These are phyloP conservation scores for Drosophila yakuba DNA, from an alignment of 1,140 invertebrate genomes.

Conservation along the genomic window DNA sequence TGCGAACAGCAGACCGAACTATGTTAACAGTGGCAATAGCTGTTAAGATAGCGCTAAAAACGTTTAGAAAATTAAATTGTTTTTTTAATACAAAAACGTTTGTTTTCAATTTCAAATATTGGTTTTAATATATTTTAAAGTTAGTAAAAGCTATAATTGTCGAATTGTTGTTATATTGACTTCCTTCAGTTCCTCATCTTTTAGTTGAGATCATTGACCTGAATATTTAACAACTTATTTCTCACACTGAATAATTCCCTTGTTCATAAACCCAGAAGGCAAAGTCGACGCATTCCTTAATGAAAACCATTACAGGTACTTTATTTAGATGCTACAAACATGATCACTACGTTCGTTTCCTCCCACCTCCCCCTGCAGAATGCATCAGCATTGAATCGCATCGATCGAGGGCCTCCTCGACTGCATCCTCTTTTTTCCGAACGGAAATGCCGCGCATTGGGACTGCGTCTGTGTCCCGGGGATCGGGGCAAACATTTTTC, in stretches of 20 bases:
- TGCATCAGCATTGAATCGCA: slow-evolving; percentile 7
- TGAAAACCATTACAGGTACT: slow-evolving; percentile 52
- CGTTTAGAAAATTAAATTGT: too few species aligned
- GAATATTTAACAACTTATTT: not conserved
- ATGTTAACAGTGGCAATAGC: not conserved
- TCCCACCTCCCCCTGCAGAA: slow-evolving; percentile 9
- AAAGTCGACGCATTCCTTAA: slow-evolving; percentile 38
- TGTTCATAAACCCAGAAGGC: too few species aligned
- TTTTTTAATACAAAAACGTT: too few species aligned
- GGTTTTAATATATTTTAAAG: too few species aligned
- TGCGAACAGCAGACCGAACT: too few species aligned
- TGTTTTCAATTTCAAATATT: too few species aligned
- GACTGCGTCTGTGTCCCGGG: slow-evolving; percentile 2
- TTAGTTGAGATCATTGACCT: not conserved
- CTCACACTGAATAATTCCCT: too few species aligned
- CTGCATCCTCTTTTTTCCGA: slow-evolving; percentile 56
- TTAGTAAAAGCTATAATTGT: too few species aligned
- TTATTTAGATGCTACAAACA: slow-evolving; percentile 75
- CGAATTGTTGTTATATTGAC: too few species aligned
- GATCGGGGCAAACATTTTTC: slow-evolving; percentile 71
- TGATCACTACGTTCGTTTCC: slow-evolving; percentile 40
- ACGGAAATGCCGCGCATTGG: slow-evolving; percentile 79
- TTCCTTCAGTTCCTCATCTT: too few species aligned
- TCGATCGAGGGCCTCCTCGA: slow-evolving; percentile 10
- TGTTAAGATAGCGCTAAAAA: not conserved